phyloP scores from a whole-genome alignment of 2,888 invertebrate genomes.

The Girardia tigrina region DNA sequence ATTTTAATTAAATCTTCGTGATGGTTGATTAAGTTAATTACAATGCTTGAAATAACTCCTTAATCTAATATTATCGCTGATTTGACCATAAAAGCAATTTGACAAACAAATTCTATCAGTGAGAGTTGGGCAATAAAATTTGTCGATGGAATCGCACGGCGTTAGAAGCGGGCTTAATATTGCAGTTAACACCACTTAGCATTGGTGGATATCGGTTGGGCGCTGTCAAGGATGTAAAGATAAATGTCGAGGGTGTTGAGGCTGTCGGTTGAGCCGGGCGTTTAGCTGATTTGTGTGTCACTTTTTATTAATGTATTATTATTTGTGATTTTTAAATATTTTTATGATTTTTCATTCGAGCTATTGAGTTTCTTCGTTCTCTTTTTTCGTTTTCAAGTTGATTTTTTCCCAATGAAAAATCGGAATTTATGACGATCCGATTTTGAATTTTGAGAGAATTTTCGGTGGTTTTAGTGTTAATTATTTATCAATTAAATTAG shows the following conservation, averaged over 20 bases:
- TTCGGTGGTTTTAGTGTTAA: no score
- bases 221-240: constrained; percentile 18
- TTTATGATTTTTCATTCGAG: no score
- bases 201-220: constrained; percentile 23
- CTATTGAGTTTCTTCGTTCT: no score
- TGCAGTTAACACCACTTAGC: constrained; percentile 23
- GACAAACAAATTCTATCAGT: constrained; percentile 6
- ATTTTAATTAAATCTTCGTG: constrained; percentile 15
- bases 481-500: no score
- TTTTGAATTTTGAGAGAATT: no score
- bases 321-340: neutral
- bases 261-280: neutral
- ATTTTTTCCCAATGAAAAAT: no score
- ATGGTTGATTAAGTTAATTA: constrained; percentile 23
- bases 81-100: constrained; percentile 23
- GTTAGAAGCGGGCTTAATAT: neutral
- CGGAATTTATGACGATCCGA: no score
- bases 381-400: no score
- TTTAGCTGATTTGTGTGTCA: constrained; percentile 12
- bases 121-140: constrained; percentile 14
- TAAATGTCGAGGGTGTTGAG: constrained; percentile 20
- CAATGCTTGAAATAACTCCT: constrained; percentile 20
- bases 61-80: constrained; percentile 23
- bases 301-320: constrained; percentile 5
- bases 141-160: constrained; percentile 19